Base-by-base conservation (phyloP, 2,797 vertebrate genomes). In the Myotis daubentonii region DNA sequence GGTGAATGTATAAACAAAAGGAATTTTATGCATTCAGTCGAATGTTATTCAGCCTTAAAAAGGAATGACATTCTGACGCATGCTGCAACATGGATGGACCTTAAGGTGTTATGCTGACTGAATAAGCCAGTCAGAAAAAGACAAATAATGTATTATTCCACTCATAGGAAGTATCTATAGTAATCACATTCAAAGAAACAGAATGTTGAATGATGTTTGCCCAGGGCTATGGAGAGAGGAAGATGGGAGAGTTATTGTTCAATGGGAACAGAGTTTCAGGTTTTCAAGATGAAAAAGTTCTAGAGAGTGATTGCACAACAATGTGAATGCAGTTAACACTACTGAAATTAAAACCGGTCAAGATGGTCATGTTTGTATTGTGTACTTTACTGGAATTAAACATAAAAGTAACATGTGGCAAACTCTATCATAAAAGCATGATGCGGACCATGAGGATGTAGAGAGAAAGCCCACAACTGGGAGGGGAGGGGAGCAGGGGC, bases 91-190 rank as follows among this genome's bases (percentile, higher is more conserved):
- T 60, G 23, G 11, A 51, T 87, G 47, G 66, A 66, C 41, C 13
- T 57, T 53, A 36, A 60, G 7, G 25, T 47, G 72, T 49, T 36
- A 44, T 5, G 19, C 8, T 60, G 60, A 83, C 23, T 74, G 51
- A 83, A 74, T 72, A 66, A 93, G 23, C 28, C 47, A 74, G 70
- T 78, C n/a, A 53, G 44, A 66, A 44, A 79, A 68, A 44, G 36
- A 71, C 17, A 86, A 94, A 8, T 65, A 65, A 25, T 5, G 3
- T 55, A 70, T 57, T 8, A 60, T 44, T 71, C 0, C 0, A 49
- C n/a, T 7, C 30, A 7, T 2, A 19, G 2, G 33, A 93, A 36
- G 8, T 65, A 55, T 12, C 17, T 19, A 25, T 16, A 51, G 6
- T 20, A 87, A 19, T 47, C 22, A 79, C 8, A 20, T 80, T 38